These are phyloP conservation scores for Drosophila tropicalis DNA, from an alignment of 1,140 invertebrate genomes.

Conservation along the genomic window DNA sequence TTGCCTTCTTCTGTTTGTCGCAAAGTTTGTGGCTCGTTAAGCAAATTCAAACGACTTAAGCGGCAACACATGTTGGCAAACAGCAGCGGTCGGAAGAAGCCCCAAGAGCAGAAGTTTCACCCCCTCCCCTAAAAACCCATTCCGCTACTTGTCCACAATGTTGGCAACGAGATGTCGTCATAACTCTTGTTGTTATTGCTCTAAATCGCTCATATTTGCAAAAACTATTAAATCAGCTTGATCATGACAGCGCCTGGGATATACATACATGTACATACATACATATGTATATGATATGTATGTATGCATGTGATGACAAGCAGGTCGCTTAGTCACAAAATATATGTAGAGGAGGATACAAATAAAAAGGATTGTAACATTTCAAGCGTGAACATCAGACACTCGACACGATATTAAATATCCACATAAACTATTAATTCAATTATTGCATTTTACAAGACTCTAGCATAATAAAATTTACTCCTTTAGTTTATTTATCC, in stretches of 20 bases:
- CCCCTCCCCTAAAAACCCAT: background rate
- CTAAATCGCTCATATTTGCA: conserved; percentile 70
- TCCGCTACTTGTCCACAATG: conserved; percentile 14
- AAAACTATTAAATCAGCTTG: conserved; percentile 71
- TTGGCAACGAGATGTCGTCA: conserved; percentile 47
- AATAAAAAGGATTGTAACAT: background rate
- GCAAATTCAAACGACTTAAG: conserved; percentile 81
- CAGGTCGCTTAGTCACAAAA: background rate
- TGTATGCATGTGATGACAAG: conserved; percentile 7
- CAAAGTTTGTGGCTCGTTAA: conserved; percentile 81
- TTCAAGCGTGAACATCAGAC: background rate
- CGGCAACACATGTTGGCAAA: conserved; percentile 78
- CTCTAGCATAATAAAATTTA: too few relatives aligned
- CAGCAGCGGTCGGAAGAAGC: conserved; percentile 37
- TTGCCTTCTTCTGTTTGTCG: conserved; percentile 62
- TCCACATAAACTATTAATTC: background rate
- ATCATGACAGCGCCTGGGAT: conserved; percentile 30
- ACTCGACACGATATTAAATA: background rate
- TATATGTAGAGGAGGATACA: background rate
- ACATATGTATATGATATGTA: too few relatives aligned
- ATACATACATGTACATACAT: too few relatives aligned
- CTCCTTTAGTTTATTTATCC: too few relatives aligned
- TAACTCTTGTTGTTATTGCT: conserved; percentile 72
- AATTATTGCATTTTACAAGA: too few relatives aligned
- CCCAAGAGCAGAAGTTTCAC: background rate